These are phyloP conservation scores for Oxygymnocypris stewartii DNA, from an alignment of 2,113 vertebrate species.

Conservation along the genomic window DNA sequence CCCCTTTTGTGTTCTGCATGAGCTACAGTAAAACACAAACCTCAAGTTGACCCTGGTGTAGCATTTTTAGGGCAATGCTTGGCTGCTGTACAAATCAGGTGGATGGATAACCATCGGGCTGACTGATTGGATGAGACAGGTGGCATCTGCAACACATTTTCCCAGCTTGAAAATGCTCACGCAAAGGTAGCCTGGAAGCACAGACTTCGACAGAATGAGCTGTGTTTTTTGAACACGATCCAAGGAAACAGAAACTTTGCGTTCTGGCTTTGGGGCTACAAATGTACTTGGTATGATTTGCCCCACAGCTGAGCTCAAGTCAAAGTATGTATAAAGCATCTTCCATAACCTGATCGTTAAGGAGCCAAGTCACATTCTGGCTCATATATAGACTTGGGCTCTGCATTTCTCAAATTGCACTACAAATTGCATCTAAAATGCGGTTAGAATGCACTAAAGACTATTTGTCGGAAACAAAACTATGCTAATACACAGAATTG, in stretches of 20 bases:
- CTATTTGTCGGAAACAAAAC: not conserved
- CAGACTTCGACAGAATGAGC: conserved; percentile 46
- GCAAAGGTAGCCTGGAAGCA: conserved; percentile 53
- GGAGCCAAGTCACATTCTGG: conserved; percentile 42
- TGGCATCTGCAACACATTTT: conserved; percentile 61
- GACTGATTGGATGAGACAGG: conserved; percentile 57
- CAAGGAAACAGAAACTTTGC: conserved; percentile 34
- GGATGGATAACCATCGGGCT: conserved; percentile 38
- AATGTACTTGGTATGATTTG: conserved; percentile 19
- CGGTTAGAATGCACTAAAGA: conserved; percentile 7
- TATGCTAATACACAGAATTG: not conserved
- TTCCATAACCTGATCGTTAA: conserved; percentile 22
- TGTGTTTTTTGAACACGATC: conserved; percentile 54
- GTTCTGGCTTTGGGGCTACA: conserved; percentile 43
- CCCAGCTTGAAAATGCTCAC: conserved; percentile 51
- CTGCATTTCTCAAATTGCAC: not conserved
- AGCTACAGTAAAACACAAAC: conserved; percentile 22
- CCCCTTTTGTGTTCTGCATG: conserved; percentile 32
- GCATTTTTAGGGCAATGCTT: conserved; percentile 31
- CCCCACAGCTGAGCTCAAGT: conserved; percentile 47
- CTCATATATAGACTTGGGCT: not conserved
- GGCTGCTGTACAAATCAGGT: conserved; percentile 50
- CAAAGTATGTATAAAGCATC: conserved; percentile 26
- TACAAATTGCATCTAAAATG: conserved; percentile 34
- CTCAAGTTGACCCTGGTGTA: conserved; percentile 6